Base-by-base conservation (phyloP, 2,797 vertebrate species). In the Tenualosa ilisha region DNA sequence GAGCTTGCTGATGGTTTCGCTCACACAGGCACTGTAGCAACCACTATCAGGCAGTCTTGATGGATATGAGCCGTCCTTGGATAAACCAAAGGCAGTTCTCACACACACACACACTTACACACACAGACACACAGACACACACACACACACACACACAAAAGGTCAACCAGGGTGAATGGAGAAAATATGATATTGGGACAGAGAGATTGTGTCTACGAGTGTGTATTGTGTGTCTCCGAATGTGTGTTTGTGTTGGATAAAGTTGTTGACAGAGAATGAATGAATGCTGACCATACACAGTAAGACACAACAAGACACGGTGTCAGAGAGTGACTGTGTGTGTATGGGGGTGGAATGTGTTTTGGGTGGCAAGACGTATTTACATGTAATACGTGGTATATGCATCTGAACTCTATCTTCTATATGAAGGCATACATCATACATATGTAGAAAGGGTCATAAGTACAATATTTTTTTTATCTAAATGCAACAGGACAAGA, bases 11-110 rank as follows among this genome's bases (percentile, higher is more conserved):
- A 56, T 56, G 17, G 59, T n/a, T n/a, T 88, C 84, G 84, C 87
- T 84, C 82, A 88, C 40, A 79, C 72, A 79, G 75, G 89, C 88
- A 89, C 26, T 88, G 90, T 89, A 88, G 86, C 88, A 86, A 88
- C 84, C 84, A 84, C 88, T 90, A 90, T 90, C 90, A 89, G 83
- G 83, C 68, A 46, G 68, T 68, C 86, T 88, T 86, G 85, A 89
- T 88, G 84, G 89, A 90, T 90, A 90, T 86, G 85, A 89, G 87
- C 82, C 85, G 90, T 90, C 90, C 90, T 90, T 90, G 88, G 88
- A 89, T 89, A 89, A 89, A 89, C 88, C 84, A 13, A 81, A 83
- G 82, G 86, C 75, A 85, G 87, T 86, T 72, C 24, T 40, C 53
- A 22, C 53, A 12, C 3, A 6, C 51, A 17, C 7, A 40, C 26